Base-by-base conservation (phyloP, 2,797 vertebrate genomes). In the Gallinago stenura region DNA sequence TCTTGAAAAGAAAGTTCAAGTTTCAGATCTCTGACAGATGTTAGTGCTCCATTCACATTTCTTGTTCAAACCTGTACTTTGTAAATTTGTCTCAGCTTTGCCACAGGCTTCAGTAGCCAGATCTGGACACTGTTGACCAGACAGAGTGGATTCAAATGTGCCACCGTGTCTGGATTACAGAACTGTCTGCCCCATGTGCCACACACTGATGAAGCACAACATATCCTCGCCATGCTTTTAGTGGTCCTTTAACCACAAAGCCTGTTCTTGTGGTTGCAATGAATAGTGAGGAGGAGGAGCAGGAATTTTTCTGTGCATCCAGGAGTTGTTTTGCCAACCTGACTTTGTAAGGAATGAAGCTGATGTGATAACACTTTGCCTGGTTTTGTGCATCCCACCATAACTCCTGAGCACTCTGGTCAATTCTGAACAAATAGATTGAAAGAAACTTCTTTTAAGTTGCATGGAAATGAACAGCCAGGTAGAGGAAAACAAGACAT, bases 11-110 rank as follows among this genome's bases (percentile, higher is more conserved):
- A 37, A 73, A 87, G 68, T 69, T 10, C 18, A 94, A 81, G 46
- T 65, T 91, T 94, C 54, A 37, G 72, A 66, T 88, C 75, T 6
- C 82, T 86, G 84, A 71, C 61, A 92, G 84, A 94, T 78, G 37
- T 79, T 78, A 76, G 26, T 39, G 64, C 22, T 68, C 39, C 91
- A 84, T 64, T 82, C 72, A 66, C 37, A 79, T 66, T 72, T 86
- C 35, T 37, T 28, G 10, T 76, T 79, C 77, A 66, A 94, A 82
- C 37, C 30, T 39, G 62, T 8, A 37, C 35, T 84, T 77, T 15
- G 51, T 84, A 84, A 82, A 82, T 22, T 45, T 31, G 31, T 20
- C 43, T 66, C 43, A 83, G 9, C 51, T 83, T 88, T 82, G 80
- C 20, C 43, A 70, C 6, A 56, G 33, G 26, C n/a, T 41, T 84